Evolutionary conservation across 2,113 vertebrate species (phyloP).

Genomic region (Sinocyclocheilus anophthalmus): DNA sequence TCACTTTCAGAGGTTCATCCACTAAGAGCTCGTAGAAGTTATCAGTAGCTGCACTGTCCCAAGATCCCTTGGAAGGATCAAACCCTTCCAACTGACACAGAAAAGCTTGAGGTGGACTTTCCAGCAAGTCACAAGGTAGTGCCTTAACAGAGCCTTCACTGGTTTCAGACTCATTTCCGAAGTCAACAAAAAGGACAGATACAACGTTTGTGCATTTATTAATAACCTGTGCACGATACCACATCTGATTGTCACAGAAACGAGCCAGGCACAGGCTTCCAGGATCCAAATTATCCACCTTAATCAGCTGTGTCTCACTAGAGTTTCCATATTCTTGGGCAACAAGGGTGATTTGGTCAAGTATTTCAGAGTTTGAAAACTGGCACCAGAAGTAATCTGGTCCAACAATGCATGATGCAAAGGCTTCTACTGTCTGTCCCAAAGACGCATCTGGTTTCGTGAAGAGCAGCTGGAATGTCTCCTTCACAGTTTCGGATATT

Average conservation of each 20-base stretch:
- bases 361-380: slow-evolving; percentile 67
- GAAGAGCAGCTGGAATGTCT: slow-evolving; percentile 48
- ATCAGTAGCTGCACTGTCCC: slow-evolving; percentile 73
- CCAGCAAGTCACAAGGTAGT: slow-evolving; percentile 73
- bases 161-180: slow-evolving; percentile 79
- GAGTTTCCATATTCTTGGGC: slow-evolving; percentile 71
- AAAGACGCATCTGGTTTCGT: slow-evolving; percentile 71
- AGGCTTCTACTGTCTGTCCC: slow-evolving; percentile 77
- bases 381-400: slow-evolving; percentile 88
- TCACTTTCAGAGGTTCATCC: slow-evolving; percentile 78
- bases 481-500: neutral
- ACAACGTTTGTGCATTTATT: slow-evolving; percentile 60
- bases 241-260: slow-evolving; percentile 73
- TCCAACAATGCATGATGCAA: slow-evolving; percentile 71
- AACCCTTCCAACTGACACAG: slow-evolving; percentile 85
- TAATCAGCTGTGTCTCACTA: slow-evolving; percentile 18
- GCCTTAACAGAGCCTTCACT: slow-evolving; percentile 68
- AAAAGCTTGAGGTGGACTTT: slow-evolving; percentile 81
- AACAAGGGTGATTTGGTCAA: slow-evolving; percentile 72
- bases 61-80: slow-evolving; percentile 71
- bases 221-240: slow-evolving; percentile 82
- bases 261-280: slow-evolving; percentile 81
- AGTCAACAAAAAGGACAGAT: slow-evolving; percentile 83
- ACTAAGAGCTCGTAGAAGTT: slow-evolving; percentile 72
- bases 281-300: slow-evolving; percentile 53